Conservation (phyloP, 1,140 invertebrate genomes). For the Listronotus oregonensis region DNA sequence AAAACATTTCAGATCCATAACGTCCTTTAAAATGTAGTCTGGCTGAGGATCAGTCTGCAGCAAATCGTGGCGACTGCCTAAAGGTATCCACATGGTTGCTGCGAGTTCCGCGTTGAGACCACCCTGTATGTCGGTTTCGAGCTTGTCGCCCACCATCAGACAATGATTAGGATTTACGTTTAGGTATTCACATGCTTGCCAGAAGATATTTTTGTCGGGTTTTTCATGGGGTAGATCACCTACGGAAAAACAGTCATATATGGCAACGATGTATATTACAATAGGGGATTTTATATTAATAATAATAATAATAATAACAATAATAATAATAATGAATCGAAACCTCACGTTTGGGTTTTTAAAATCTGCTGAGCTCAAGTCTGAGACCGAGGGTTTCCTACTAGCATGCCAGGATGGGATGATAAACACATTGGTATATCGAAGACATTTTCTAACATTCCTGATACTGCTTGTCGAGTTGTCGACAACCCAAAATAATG, state of each 20-base stretch:
- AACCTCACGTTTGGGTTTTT: too few relatives aligned
- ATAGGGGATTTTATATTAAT: too few relatives aligned
- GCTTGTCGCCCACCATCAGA: conserved; percentile 85
- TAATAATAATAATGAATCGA: too few relatives aligned
- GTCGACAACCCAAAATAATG: too few relatives aligned
- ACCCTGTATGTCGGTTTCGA: conserved; percentile 84
- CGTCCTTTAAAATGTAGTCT: conserved; percentile 47
- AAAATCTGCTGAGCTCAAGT: too few relatives aligned
- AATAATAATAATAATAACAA: too few relatives aligned
- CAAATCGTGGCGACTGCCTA: conserved; percentile 41
- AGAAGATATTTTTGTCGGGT: conserved; percentile 77
- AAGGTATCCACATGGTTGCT: conserved; percentile 78
- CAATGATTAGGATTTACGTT: conserved; percentile 72
- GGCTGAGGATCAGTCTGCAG: conserved; percentile 37
- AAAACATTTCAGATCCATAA: conserved; percentile 46
- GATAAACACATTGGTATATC: too few relatives aligned
- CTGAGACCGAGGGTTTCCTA: too few relatives aligned
- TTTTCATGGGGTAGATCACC: conserved; percentile 83
- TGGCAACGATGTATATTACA: too few relatives aligned
- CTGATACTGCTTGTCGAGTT: too few relatives aligned
- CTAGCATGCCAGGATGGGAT: too few relatives aligned
- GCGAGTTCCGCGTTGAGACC: conserved; percentile 75
- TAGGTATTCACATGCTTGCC: conserved; percentile 74
- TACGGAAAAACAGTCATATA: neutral
- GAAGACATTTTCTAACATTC: too few relatives aligned